These are phyloP conservation scores for Autographa gamma DNA, from an alignment of 2,888 invertebrate species.

Conservation along the genomic window DNA sequence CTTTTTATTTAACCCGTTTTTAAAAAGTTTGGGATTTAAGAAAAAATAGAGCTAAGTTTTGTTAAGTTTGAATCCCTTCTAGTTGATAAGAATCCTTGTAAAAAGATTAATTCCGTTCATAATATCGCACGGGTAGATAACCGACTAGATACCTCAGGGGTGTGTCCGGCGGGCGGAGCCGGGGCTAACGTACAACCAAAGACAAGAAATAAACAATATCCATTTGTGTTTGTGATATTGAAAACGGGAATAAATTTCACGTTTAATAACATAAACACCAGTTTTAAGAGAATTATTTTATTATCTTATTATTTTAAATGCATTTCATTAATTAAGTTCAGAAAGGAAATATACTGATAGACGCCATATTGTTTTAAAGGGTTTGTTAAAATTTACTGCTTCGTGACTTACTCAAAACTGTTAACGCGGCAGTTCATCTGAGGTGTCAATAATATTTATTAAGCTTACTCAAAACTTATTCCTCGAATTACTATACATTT, in stretches of 20 bases:
- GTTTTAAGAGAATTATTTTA: conserved; percentile 21
- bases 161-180: conserved; percentile 80
- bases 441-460: conserved; percentile 51
- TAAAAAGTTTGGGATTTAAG: neutral
- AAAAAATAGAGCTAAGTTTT: neutral
- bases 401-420: conserved; percentile 54
- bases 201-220: conserved; percentile 77
- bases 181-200: conserved; percentile 69
- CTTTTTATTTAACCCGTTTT: neutral
- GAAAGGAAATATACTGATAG: neutral
- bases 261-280: conserved; percentile 21
- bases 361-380: conserved; percentile 25
- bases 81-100: conserved; percentile 41
- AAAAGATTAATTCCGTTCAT: conserved; percentile 70
- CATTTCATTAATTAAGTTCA: conserved; percentile 13
- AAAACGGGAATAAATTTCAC: conserved; percentile 53
- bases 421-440: conserved; percentile 35
- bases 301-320: conserved; percentile 28
- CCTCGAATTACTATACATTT: conserved; percentile 14
- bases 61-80: conserved; percentile 22
- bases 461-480: conserved; percentile 15
- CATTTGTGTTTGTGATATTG: conserved; percentile 57
- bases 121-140: conserved; percentile 75
- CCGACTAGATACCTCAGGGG: conserved; percentile 73
- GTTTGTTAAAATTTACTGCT: conserved; percentile 22